phyloP scores from a whole-genome alignment of 2,797 vertebrate species.

The Chelon labrosus region DNA sequence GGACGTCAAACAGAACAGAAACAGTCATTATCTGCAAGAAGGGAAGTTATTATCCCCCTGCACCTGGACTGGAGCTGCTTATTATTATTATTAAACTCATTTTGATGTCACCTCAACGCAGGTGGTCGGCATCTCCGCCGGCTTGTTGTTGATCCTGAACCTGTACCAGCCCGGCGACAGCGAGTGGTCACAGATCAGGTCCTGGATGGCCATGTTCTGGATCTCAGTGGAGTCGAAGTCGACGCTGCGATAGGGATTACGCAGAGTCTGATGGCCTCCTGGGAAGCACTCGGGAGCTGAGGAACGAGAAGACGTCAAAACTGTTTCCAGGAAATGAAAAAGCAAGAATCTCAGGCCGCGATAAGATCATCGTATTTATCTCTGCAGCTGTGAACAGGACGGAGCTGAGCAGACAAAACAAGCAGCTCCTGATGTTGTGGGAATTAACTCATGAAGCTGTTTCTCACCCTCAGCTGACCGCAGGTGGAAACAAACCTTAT shows the following conservation, averaged over 20 bases:
- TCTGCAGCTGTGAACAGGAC: conserved; percentile 11
- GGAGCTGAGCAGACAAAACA: conserved; percentile 34
- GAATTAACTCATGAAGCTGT: not conserved
- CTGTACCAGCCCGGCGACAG: conserved; percentile 85
- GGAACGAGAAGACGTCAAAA: not conserved
- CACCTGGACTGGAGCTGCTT: conserved; percentile 49
- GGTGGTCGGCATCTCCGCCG: conserved; percentile 87
- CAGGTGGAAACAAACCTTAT: not conserved
- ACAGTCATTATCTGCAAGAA: conserved; percentile 49
- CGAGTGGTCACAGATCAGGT: conserved; percentile 89
- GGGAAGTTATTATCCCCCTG: conserved; percentile 37
- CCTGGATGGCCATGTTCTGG: conserved; percentile 81
- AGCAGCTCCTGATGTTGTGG: not conserved
- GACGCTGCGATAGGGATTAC: conserved; percentile 78
- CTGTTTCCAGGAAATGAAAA: conserved; percentile 41
- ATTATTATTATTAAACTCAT: conserved; percentile 36
- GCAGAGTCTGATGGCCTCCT: conserved; percentile 76
- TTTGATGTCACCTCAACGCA: conserved; percentile 84
- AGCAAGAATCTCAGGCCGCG: not conserved
- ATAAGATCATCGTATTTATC: conserved; percentile 29
- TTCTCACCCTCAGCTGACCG: not conserved
- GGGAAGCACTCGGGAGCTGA: conserved; percentile 86
- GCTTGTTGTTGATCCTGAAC: conserved; percentile 82
- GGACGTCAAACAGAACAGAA: conserved; percentile 7
- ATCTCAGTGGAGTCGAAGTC: conserved; percentile 87